Base-by-base conservation (phyloP, 2,888 invertebrate species). In the Alloplasta piceator region DNA sequence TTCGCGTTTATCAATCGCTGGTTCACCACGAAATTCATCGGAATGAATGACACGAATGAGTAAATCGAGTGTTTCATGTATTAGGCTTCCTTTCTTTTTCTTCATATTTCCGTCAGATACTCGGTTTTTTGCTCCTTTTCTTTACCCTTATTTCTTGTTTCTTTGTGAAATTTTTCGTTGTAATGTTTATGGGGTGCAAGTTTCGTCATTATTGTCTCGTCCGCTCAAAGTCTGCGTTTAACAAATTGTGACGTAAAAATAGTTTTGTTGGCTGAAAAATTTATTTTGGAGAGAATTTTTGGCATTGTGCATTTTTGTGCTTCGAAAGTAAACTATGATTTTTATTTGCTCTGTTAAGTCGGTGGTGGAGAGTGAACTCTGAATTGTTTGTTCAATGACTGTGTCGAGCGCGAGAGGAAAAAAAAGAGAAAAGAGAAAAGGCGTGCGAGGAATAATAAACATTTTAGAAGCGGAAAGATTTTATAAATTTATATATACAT, bases 351-450 rank as follows among this genome's bases (percentile, higher is more conserved):
- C 66, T 71, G 71, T 55, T 68, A 16, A 79, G 78, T 46, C 9
- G 60, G 75, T 46, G 74, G 78, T 6, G 61, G 58, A 26, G 70
- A 61, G 72, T 81, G 78, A 81, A 72, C 64, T 80, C 50, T 14
- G 67, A 80, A 26, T 72, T 67, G 55, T 75, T 76, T 41, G 56
- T 72, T 76, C 55, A 55, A 76, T 72, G 75, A 80, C 72, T 67
- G 52, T 75, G 26, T 64, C 43, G 55, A 48, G 16, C 52, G 39
- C 55, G 10, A 55, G 63, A 46, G 50, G 12, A 56, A 56, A 38
- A 38, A 14, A 64, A 73, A 48, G 46, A 61, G 60, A 14, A 66
- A 55, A 70, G 14, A 68, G 52, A 76, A 41, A 55, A 38, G 60
- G 43, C 43, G 55, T 46, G 46, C 6, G 55, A 64, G 16, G 41